A percentile compares a stretch with the other conserved stretches of the same genome.
Evolutionary conservation across 1,140 invertebrate genomes (phyloP).

Genomic region (Aphelenchoides fujianensis): DNA sequence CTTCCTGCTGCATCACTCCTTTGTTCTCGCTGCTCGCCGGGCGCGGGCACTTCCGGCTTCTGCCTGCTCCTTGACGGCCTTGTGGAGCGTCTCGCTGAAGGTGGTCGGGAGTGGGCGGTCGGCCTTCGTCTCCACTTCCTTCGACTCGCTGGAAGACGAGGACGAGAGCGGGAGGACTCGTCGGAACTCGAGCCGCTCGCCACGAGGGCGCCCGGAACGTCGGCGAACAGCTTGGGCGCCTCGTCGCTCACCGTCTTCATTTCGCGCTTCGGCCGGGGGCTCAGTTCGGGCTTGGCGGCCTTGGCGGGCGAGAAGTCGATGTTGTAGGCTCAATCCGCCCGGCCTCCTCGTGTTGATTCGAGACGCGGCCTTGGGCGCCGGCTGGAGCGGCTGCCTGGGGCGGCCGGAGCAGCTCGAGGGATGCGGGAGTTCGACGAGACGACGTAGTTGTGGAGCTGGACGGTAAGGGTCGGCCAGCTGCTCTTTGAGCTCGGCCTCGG

Average conservation of each 20-base stretch:
- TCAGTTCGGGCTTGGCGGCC: conserved; percentile 4
- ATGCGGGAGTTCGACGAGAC: not conserved
- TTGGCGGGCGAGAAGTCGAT: not conserved
- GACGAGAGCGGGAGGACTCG: too few relatives aligned
- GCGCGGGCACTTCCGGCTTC: not conserved
- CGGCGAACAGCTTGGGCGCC: not conserved
- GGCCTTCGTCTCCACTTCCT: not conserved
- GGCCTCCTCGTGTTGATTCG: not conserved
- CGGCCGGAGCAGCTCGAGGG: too few relatives aligned
- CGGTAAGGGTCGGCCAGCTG: not conserved
- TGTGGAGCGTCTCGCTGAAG: conserved; percentile 6
- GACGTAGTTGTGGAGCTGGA: not conserved
- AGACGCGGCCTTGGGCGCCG: not conserved
- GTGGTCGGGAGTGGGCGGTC: not conserved
- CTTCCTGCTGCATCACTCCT: not conserved
- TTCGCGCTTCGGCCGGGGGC: not conserved
- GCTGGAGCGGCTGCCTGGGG: not conserved
- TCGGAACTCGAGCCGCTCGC: not conserved
- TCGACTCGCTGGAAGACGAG: not conserved
- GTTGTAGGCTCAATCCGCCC: not conserved
- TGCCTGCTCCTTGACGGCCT: not conserved
- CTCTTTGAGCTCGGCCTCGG: not conserved
- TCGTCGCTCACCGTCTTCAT: not conserved
- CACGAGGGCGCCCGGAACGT: not conserved
- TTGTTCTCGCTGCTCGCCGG: not conserved